A percentile compares a stretch with the other conserved stretches of the same genome.
These are phyloP conservation scores for Campylomormyrus tamandua DNA, from an alignment of 2,113 vertebrate genomes.

Conservation along the genomic window DNA sequence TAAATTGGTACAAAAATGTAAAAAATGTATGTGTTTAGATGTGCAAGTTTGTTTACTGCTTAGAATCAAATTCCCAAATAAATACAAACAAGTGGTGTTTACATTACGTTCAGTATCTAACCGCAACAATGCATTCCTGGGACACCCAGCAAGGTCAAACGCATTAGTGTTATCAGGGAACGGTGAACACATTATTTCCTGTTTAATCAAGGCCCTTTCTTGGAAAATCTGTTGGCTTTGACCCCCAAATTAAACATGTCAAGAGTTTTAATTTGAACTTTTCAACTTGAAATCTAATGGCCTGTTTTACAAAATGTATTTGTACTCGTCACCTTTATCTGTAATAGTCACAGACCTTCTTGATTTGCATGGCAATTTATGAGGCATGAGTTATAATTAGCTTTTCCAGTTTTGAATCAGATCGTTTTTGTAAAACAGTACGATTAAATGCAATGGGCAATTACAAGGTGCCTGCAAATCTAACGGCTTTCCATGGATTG, in stretches of 20 bases:
- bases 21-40: background rate
- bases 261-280: constrained; percentile 44
- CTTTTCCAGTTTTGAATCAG: constrained; percentile 30
- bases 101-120: background rate
- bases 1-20: background rate
- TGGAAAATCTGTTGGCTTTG: constrained; percentile 26
- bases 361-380: constrained; percentile 29
- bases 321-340: constrained; percentile 30
- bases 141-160: constrained; percentile 31
- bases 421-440: constrained; percentile 28
- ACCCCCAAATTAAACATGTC: constrained; percentile 24
- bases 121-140: background rate
- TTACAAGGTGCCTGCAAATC: constrained; percentile 19
- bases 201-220: constrained; percentile 40
- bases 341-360: constrained; percentile 34
- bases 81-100: background rate
- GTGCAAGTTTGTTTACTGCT: background rate
- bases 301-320: constrained; percentile 21
- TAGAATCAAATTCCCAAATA: background rate
- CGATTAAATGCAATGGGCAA: constrained; percentile 19
- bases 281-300: constrained; percentile 43
- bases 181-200: constrained; percentile 29
- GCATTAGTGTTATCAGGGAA: constrained; percentile 30
- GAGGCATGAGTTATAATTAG: constrained; percentile 28
- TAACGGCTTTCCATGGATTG: constrained; percentile 34